These are phyloP conservation scores for Mobula birostris DNA, from an alignment of 2,113 vertebrate genomes.

Conservation along the genomic window DNA sequence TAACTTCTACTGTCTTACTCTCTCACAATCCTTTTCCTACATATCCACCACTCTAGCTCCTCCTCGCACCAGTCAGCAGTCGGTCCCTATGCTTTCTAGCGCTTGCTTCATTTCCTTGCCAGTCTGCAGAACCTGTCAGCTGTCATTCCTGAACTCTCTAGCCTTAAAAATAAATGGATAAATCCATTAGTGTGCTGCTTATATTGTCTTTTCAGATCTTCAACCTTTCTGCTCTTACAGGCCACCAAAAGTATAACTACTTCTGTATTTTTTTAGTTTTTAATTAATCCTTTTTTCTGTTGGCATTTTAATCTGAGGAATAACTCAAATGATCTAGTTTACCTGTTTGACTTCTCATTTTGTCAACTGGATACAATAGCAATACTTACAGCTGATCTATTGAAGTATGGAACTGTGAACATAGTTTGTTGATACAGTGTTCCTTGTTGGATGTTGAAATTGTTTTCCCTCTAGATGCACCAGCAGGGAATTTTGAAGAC, in stretches of 20 bases:
- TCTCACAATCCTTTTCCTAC: no score
- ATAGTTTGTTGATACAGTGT: not conserved
- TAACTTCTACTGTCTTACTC: no score
- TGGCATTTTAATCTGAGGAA: not conserved
- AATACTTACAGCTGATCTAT: not conserved
- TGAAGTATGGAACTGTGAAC: not conserved
- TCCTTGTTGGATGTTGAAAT: not conserved
- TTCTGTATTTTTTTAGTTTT: not conserved
- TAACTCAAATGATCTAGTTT: not conserved
- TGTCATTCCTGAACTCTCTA: not conserved
- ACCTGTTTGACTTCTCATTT: not conserved
- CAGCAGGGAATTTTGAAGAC: conserved; percentile 98
- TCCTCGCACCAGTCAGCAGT: no score
- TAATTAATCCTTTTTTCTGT: not conserved
- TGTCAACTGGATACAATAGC: not conserved
- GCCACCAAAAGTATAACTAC: not conserved
- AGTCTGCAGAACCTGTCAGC: not conserved
- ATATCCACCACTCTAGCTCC: no score
- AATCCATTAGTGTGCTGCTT: not conserved
- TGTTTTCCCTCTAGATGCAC: conserved; percentile 72
- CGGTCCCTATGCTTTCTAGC: no score
- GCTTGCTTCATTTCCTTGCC: no score
- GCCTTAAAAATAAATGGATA: no score
- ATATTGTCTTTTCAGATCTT: not conserved
- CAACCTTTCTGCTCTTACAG: not conserved